Conservation (phyloP, 2,113 vertebrate species). For the Sander vitreus region DNA sequence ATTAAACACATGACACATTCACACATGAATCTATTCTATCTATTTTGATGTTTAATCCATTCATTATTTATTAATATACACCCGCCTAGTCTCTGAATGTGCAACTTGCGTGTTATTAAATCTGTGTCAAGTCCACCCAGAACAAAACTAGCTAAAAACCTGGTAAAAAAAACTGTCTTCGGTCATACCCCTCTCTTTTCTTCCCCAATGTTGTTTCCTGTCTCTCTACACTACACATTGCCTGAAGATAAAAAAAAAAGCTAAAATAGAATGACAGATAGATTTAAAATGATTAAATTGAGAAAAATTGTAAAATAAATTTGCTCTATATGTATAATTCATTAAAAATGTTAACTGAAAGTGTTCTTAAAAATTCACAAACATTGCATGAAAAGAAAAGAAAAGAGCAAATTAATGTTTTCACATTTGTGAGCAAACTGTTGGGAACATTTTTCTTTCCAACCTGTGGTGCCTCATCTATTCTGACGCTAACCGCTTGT, state of each 20-base stretch:
- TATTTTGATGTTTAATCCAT: neutral
- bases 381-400: no score
- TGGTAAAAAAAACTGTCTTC: neutral
- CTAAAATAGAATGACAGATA: neutral
- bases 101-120: neutral
- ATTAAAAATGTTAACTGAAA: neutral
- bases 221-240: neutral
- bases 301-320: neutral
- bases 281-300: neutral
- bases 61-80: neutral
- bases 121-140: neutral
- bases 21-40: no score
- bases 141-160: neutral
- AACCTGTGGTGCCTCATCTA: neutral
- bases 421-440: neutral
- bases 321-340: neutral
- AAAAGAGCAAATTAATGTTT: neutral
- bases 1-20: neutral
- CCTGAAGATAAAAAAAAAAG: neutral
- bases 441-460: neutral
- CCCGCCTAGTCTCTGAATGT: neutral
- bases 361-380: neutral
- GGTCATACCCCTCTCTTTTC: neutral
- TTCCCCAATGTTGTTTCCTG: neutral
- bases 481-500: conserved; percentile 14